Evolutionary conservation across 2,113 vertebrate genomes (phyloP).

Genomic region (Casuarius casuarius): DNA sequence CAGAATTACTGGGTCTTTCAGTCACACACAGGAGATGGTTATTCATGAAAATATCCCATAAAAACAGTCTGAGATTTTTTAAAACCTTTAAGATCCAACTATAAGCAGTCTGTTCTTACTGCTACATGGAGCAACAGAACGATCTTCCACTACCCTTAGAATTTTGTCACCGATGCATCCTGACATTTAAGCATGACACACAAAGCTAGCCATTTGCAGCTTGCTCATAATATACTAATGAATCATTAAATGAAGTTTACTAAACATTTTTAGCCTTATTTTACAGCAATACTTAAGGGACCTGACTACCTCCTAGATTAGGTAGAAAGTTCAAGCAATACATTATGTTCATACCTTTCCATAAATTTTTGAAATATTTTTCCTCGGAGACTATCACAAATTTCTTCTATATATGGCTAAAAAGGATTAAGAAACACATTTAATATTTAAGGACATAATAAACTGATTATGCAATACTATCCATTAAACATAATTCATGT

Average conservation of each 20-base stretch:
- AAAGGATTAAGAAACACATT: conserved; percentile 18
- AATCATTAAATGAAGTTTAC: neutral
- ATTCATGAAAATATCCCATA: accelerated
- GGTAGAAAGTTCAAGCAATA: neutral
- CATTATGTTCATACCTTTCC: conserved; percentile 85
- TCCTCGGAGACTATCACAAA: conserved; percentile 94
- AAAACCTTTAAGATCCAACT: neutral
- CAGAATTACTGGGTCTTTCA: neutral
- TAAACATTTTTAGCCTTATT: neutral
- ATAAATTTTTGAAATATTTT: conserved; percentile 96
- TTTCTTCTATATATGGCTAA: conserved; percentile 95
- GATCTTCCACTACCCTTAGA: neutral
- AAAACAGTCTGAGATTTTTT: neutral
- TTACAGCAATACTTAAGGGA: neutral
- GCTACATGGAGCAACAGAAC: neutral
- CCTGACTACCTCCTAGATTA: neutral
- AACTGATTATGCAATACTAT: neutral
- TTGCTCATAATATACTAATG: neutral
- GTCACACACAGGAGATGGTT: neutral
- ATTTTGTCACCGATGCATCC: neutral
- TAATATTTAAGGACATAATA: neutral
- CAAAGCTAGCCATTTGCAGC: neutral
- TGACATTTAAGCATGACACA: neutral
- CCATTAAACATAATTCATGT: accelerated
- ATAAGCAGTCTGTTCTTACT: neutral